phyloP scores from a whole-genome alignment of 92 coral and sea anemone genomes.

The Palythoa grandis region DNA sequence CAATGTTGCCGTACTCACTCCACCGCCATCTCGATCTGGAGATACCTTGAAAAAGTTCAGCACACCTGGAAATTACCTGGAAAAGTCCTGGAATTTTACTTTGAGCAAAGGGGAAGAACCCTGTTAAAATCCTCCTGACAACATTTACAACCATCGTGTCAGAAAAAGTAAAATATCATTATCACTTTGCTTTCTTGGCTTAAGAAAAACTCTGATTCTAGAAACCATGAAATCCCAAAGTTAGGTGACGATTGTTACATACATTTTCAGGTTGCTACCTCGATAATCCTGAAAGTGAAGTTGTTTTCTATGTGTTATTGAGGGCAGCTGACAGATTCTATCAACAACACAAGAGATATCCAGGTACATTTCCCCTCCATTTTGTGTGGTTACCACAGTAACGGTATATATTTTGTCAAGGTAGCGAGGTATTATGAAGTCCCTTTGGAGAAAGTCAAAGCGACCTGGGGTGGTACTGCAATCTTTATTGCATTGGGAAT shows the following conservation, averaged over 20 bases:
- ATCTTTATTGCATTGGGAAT: too few relatives aligned
- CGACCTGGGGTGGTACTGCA: too few relatives aligned
- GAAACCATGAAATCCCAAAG: too few relatives aligned
- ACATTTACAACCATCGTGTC: not conserved
- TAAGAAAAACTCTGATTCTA: not conserved
- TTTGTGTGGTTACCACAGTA: not conserved
- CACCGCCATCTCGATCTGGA: too few relatives aligned
- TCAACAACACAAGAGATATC: conserved; percentile 82
- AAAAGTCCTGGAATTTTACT: too few relatives aligned
- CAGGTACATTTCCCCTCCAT: conserved; percentile 59
- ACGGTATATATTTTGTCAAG: not conserved
- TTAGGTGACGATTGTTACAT: not conserved
- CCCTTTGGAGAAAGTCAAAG: too few relatives aligned
- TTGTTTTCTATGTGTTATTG: conserved; percentile 82
- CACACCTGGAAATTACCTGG: too few relatives aligned
- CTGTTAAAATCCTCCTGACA: too few relatives aligned
- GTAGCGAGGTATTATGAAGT: too few relatives aligned
- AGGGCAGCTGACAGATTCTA: conserved; percentile 92
- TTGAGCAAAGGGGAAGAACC: too few relatives aligned
- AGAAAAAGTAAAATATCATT: not conserved
- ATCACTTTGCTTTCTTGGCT: not conserved
- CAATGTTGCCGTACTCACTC: too few relatives aligned
- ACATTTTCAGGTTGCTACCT: conserved; percentile 60
- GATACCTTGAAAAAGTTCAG: too few relatives aligned
- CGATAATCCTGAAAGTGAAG: conserved; percentile 93